Conservation (phyloP, 2,888 invertebrate species). For the Drosophila kuntzei region DNA sequence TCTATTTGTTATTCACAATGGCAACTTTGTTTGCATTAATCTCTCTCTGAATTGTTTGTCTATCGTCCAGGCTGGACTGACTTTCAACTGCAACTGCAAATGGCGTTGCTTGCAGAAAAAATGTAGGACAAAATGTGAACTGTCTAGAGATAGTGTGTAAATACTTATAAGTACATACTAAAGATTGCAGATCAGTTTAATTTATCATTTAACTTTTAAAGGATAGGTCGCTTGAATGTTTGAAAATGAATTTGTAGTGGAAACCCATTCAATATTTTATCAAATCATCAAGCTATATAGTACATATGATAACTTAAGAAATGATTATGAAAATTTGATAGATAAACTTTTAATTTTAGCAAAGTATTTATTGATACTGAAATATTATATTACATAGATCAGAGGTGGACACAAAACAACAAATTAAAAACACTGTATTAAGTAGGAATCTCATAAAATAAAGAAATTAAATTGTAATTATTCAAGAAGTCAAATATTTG, state of each 20-base stretch:
- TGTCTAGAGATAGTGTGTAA: not conserved
- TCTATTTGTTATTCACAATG: slow-evolving; percentile 40
- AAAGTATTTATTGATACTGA: not conserved
- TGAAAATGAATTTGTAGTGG: not conserved
- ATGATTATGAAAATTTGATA: no score
- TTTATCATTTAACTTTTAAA: not conserved
- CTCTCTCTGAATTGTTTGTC: slow-evolving; percentile 46
- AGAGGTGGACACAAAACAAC: no score
- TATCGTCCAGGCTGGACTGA: slow-evolving; percentile 11
- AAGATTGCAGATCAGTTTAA: not conserved
- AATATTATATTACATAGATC: not conserved
- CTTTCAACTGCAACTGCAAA: slow-evolving; percentile 36
- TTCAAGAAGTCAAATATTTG: no score
- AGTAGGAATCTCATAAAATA: no score
- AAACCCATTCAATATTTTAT: no score
- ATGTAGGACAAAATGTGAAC: slow-evolving; percentile 39
- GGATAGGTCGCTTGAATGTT: not conserved
- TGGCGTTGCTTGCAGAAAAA: slow-evolving; percentile 51
- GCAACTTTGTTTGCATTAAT: slow-evolving; percentile 59
- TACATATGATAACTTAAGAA: no score
- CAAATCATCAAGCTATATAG: no score
- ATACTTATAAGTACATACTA: not conserved
- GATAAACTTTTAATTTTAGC: not conserved
- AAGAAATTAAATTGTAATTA: no score
- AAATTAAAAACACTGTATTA: no score